Evolutionary conservation across 2,888 invertebrate genomes (phyloP).

Genomic region (Arenicola marina): DNA sequence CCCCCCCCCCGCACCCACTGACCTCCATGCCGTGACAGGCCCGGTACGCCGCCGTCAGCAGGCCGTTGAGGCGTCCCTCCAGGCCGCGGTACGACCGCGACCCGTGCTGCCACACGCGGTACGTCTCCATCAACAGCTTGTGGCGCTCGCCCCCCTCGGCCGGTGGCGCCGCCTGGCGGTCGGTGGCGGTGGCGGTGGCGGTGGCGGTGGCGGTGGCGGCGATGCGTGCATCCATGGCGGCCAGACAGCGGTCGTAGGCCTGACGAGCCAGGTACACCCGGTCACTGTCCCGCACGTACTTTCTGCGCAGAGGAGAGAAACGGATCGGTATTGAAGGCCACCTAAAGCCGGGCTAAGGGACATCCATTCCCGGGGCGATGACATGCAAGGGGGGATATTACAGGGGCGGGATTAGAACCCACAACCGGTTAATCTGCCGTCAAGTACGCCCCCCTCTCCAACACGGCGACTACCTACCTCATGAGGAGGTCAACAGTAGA

Average conservation of each 20-base stretch:
- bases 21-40: neutral
- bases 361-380: neutral
- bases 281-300: slow-evolving; percentile 84
- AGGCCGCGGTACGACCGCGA: slow-evolving; percentile 31
- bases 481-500: too few species aligned
- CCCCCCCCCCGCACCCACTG: neutral
- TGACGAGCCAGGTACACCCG: slow-evolving; percentile 79
- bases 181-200: slow-evolving; percentile 17
- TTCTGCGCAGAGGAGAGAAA: slow-evolving; percentile 66
- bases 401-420: too few species aligned
- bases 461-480: too few species aligned
- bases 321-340: too few species aligned
- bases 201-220: slow-evolving; percentile 7
- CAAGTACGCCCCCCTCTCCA: too few species aligned
- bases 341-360: neutral
- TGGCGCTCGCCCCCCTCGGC: too few species aligned
- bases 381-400: neutral
- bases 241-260: slow-evolving; percentile 66
- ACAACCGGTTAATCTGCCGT: too few species aligned
- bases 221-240: slow-evolving; percentile 62
- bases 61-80: slow-evolving; percentile 41
- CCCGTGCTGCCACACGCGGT: slow-evolving; percentile 69
- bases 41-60: slow-evolving; percentile 47
- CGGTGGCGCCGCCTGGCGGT: too few species aligned
- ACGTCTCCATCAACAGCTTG: slow-evolving; percentile 66